These are phyloP conservation scores for Eonycteris spelaea DNA, from an alignment of 2,113 vertebrate genomes.

Conservation along the genomic window DNA sequence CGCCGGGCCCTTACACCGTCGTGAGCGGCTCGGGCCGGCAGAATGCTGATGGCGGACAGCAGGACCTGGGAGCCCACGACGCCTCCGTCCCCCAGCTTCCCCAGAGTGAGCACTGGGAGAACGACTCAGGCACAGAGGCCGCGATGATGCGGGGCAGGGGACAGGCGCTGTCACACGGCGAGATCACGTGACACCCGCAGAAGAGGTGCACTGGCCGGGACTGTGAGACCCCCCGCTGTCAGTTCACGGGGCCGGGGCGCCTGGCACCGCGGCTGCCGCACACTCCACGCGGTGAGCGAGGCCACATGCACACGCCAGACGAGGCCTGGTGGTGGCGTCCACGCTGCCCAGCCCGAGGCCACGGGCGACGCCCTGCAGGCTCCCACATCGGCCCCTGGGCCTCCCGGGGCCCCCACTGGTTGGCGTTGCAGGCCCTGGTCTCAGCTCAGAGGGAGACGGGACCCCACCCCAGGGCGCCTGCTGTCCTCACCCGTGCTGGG, in stretches of 20 bases:
- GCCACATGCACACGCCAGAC: background rate
- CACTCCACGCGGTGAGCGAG: background rate
- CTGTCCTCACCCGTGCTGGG: rapidly evolving
- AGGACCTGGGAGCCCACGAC: constrained; percentile 78
- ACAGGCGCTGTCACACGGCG: constrained; percentile 79
- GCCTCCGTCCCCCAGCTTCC: constrained; percentile 77
- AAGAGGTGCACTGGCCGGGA: constrained; percentile 50
- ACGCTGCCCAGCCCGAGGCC: background rate
- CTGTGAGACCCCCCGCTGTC: no score
- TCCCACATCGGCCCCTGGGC: background rate
- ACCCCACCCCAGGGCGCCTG: rapidly evolving
- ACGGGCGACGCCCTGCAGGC: background rate
- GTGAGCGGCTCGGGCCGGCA: constrained; percentile 88
- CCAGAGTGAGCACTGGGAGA: constrained; percentile 86
- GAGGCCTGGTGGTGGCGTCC: background rate
- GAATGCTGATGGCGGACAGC: constrained; percentile 85
- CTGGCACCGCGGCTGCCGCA: no score
- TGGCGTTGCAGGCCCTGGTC: rapidly evolving
- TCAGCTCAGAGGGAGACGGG: rapidly evolving
- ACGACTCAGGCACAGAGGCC: constrained; percentile 83
- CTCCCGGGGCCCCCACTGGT: no score
- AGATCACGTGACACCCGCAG: constrained; percentile 79
- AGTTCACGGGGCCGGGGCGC: no score
- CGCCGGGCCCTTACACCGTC: constrained; percentile 87
- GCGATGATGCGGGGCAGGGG: constrained; percentile 79